Evolutionary conservation across 64 coral and sea anemone species (phyloP).

Genomic region (Acropora yongei): DNA sequence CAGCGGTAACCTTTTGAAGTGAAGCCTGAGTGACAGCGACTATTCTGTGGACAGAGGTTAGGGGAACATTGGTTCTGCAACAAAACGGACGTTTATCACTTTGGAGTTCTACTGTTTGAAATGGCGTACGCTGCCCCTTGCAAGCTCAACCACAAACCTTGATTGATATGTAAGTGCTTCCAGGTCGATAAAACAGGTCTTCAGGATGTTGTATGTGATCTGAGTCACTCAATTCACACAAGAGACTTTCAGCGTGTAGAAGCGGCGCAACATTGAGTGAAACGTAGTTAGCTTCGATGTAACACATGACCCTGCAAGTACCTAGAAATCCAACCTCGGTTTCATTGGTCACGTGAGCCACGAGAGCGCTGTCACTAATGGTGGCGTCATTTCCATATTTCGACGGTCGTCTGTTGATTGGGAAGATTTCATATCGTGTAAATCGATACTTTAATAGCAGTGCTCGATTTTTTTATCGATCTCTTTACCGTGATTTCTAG

Average conservation of each 20-base stretch:
- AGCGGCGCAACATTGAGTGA: constrained; percentile 23
- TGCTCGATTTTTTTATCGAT: no score
- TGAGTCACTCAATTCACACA: no score
- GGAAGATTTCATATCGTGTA: background rate
- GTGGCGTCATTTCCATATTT: background rate
- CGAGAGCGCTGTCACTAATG: background rate
- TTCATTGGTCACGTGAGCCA: background rate
- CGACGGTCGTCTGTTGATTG: background rate
- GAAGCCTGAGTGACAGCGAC: background rate
- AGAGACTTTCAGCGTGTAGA: constrained; percentile 1
- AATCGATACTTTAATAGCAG: no score
- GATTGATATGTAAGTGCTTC: background rate
- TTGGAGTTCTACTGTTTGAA: background rate
- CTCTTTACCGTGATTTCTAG: no score
- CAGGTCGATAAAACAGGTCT: background rate
- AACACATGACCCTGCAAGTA: background rate
- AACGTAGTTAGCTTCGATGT: constrained; percentile 11
- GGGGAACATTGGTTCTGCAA: no score
- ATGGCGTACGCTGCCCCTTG: no score
- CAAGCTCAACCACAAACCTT: background rate
- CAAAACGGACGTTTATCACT: no score
- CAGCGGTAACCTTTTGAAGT: background rate
- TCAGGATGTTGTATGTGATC: constrained; percentile 38
- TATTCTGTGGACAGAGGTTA: no score
- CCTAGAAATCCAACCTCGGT: background rate